Evolutionary conservation across 2,113 vertebrate genomes (phyloP).

Genomic region (Tupaia tana): DNA sequence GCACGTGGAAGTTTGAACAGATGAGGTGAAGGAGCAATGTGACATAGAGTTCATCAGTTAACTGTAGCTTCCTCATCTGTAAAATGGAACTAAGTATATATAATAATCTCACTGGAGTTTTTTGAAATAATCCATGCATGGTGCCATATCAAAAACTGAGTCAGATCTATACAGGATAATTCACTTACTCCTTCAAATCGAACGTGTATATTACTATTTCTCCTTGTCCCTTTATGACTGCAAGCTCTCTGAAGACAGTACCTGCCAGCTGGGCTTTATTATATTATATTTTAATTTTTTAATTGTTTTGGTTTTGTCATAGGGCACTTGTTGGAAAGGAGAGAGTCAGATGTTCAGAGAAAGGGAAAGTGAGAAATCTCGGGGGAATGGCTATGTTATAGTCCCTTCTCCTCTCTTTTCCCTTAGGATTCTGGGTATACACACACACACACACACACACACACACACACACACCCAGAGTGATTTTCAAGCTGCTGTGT

Average conservation of each 20-base stretch:
- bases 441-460: no score
- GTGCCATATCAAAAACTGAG: not conserved
- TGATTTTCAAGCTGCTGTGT: no score
- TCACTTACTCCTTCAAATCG: slow-evolving; percentile 7
- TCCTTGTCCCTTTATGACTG: not conserved
- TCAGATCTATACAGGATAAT: not conserved
- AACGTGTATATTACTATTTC: not conserved
- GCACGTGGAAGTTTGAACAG: not conserved
- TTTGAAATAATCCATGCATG: not conserved
- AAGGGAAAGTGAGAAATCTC: no score
- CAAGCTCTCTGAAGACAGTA: not conserved
- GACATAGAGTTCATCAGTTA: not conserved
- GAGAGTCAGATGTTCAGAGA: no score
- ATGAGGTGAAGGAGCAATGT: not conserved
- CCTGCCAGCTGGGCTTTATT: not conserved
- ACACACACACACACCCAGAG: no score
- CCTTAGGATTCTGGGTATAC: no score
- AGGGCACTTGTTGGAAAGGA: no score
- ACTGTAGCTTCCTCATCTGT: not conserved
- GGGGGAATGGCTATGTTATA: no score
- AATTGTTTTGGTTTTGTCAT: no score
- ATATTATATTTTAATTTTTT: not conserved
- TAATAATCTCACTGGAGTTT: not conserved
- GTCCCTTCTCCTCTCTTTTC: no score
- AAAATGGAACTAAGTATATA: not conserved